Evolutionary conservation across 2,113 vertebrate species (phyloP).

Genomic region (Indri indri): DNA sequence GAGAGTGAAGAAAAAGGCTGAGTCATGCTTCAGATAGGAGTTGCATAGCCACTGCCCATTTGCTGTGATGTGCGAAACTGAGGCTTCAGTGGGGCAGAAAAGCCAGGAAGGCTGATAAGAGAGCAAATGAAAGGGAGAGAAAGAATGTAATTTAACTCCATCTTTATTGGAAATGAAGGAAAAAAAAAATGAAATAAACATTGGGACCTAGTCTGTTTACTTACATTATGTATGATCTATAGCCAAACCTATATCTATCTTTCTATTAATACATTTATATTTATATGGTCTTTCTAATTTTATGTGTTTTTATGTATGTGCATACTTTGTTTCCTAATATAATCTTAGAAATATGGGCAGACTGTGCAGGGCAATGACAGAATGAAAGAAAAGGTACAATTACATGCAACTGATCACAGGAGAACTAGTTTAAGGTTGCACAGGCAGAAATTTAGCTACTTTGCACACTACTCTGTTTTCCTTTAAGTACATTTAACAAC

Average conservation of each 20-base stretch:
- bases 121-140: background rate
- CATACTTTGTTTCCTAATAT: background rate
- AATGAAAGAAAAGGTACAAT: background rate
- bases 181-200: background rate
- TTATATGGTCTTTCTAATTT: background rate
- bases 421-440: background rate
- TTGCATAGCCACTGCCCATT: fast-evolving
- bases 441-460: background rate
- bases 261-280: background rate
- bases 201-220: background rate
- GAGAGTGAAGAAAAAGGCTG: fast-evolving
- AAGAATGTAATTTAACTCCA: background rate
- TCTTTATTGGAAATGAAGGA: background rate
- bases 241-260: background rate
- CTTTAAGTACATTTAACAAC: background rate
- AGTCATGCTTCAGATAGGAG: background rate
- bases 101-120: background rate
- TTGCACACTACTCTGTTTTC: background rate
- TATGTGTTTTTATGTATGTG: background rate
- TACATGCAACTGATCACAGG: fast-evolving
- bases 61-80: background rate
- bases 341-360: background rate
- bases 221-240: background rate
- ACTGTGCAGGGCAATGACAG: background rate
- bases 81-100: background rate